Evolutionary conservation across 1,140 invertebrate species (phyloP).

Genomic region (Ooceraea biroi): DNA sequence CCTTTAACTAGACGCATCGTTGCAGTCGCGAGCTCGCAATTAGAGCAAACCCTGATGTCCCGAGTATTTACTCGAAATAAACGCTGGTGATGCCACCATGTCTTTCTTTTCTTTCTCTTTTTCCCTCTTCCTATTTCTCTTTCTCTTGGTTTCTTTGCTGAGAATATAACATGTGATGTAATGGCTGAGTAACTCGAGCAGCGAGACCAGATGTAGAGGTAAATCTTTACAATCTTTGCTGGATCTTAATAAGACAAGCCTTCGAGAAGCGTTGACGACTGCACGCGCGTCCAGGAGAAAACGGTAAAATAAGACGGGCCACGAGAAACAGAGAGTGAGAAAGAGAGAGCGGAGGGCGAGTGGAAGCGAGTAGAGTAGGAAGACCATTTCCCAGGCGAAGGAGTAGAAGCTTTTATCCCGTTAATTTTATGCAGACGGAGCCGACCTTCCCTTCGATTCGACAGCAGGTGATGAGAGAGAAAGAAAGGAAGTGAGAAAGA

Average conservation of each 20-base stretch:
- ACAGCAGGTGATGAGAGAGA: slow-evolving; percentile 12
- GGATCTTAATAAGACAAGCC: slow-evolving; percentile 68
- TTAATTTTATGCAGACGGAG: slow-evolving; percentile 74
- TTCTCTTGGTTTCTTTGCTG: not conserved
- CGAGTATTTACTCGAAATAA: slow-evolving; percentile 26
- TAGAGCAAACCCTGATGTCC: not conserved
- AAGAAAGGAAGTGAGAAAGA: not conserved
- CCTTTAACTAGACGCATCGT: slow-evolving; percentile 31
- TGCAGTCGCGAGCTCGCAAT: slow-evolving; percentile 1
- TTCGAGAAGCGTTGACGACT: slow-evolving; percentile 19
- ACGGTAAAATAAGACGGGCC: slow-evolving; percentile 25
- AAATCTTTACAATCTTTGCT: slow-evolving; percentile 65
- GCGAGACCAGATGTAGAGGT: slow-evolving; percentile 25
- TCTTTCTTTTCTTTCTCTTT: not conserved
- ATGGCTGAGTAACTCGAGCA: not conserved
- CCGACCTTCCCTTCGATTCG: slow-evolving; percentile 61
- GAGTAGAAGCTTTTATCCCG: slow-evolving; percentile 64
- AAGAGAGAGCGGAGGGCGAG: not conserved
- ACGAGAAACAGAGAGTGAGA: not conserved
- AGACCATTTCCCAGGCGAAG: slow-evolving; percentile 59
- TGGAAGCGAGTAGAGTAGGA: slow-evolving; percentile 29
- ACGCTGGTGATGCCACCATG: slow-evolving; percentile 10
- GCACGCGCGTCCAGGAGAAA: not conserved
- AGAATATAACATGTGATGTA: not conserved
- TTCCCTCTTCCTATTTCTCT: not conserved